Evolutionary conservation across 92 coral and sea anemone genomes (phyloP).

Genomic region (Ricordea florida): DNA sequence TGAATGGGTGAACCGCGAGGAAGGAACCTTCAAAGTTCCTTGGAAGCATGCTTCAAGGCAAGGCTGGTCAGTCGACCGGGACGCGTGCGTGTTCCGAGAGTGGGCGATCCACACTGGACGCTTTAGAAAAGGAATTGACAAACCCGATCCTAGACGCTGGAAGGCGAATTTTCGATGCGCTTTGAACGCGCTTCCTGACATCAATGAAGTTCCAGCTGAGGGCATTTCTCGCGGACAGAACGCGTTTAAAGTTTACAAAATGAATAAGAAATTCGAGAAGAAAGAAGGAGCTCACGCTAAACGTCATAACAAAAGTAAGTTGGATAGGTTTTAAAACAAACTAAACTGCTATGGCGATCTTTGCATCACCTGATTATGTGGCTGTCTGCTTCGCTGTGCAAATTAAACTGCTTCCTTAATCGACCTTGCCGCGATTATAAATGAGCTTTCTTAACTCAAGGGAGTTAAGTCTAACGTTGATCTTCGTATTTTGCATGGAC

Average conservation of each 20-base stretch:
- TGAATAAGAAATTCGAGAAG: slow-evolving; percentile 49
- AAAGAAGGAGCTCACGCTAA: slow-evolving; percentile 3
- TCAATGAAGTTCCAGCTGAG: slow-evolving; percentile 76
- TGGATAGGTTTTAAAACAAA: not conserved
- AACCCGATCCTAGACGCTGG: slow-evolving; percentile 95
- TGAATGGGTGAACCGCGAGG: slow-evolving; percentile 79
- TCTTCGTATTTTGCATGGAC: too few species aligned
- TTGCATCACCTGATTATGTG: too few species aligned
- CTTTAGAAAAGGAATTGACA: slow-evolving; percentile 73
- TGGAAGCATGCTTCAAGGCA: slow-evolving; percentile 99
- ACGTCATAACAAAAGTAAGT: slow-evolving; percentile 30
- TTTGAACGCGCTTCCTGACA: slow-evolving; percentile 96
- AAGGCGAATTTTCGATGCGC: slow-evolving; percentile 99
- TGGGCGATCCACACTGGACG: slow-evolving; percentile 97
- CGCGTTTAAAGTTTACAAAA: slow-evolving; percentile 91
- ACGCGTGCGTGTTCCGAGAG: slow-evolving; percentile 84
- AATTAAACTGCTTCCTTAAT: too few species aligned
- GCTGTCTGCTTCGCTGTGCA: too few species aligned
- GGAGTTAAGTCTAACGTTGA: too few species aligned
- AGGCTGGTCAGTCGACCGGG: slow-evolving; percentile 81
- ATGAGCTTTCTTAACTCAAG: too few species aligned
- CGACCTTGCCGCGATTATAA: too few species aligned
- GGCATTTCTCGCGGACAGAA: slow-evolving; percentile 91
- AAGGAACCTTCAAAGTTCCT: slow-evolving; percentile 82
- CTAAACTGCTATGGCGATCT: too few species aligned